Evolutionary conservation across 2,113 vertebrate species (phyloP).

Genomic region (Seriola dumerili): DNA sequence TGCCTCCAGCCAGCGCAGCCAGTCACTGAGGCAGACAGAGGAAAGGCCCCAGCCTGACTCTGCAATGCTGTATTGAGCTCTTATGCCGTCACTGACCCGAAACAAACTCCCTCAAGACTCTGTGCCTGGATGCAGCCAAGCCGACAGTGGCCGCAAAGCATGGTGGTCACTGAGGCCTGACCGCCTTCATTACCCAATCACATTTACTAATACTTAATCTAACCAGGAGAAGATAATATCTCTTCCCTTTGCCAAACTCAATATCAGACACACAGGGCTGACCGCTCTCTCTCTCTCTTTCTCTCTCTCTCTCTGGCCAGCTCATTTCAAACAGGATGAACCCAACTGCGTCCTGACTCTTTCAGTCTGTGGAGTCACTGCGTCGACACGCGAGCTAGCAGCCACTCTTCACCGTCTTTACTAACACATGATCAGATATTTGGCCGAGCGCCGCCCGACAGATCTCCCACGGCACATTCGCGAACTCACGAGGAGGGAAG

Average conservation of each 20-base stretch:
- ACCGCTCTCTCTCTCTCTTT: constrained; percentile 31
- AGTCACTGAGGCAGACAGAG: constrained; percentile 68
- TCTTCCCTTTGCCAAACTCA: constrained; percentile 55
- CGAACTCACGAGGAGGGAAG: constrained; percentile 5
- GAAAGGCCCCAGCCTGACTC: constrained; percentile 60
- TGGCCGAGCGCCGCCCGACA: background rate
- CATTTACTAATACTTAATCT: constrained; percentile 61
- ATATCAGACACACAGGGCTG: constrained; percentile 40
- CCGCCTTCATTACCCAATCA: constrained; percentile 62
- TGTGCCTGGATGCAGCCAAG: constrained; percentile 46
- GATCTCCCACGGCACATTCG: background rate
- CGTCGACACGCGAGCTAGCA: background rate
- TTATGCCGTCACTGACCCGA: constrained; percentile 72
- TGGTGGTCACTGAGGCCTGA: constrained; percentile 62
- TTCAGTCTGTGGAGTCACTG: background rate
- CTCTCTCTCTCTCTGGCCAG: constrained; percentile 28
- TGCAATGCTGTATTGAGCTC: constrained; percentile 70
- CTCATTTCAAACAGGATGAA: constrained; percentile 27
- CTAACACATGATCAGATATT: constrained; percentile 6
- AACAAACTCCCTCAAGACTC: constrained; percentile 73
- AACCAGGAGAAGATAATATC: constrained; percentile 59
- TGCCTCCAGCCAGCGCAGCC: constrained; percentile 50
- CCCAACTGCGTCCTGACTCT: background rate
- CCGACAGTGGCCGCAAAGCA: constrained; percentile 41
- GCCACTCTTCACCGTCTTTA: constrained; percentile 21